phyloP scores from a whole-genome alignment of 2,113 vertebrate genomes.

The Burhinus bistriatus region DNA sequence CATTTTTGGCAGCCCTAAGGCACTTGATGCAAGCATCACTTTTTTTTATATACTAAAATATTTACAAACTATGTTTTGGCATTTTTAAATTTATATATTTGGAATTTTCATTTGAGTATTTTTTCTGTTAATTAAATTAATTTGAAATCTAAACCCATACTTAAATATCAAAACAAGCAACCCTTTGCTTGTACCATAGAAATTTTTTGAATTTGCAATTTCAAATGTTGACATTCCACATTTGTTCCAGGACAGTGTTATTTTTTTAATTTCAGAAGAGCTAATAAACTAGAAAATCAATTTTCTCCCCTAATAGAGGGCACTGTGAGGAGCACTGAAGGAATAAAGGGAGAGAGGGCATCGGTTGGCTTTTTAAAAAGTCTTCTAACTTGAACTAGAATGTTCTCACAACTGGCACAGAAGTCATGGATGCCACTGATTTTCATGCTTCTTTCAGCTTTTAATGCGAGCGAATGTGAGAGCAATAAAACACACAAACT shows the following conservation, averaged over 20 bases:
- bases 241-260: background rate
- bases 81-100: background rate
- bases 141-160: background rate
- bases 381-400: background rate
- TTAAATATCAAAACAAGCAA: background rate
- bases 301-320: background rate
- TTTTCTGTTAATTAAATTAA: background rate
- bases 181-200: background rate
- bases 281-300: background rate
- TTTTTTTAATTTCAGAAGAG: background rate
- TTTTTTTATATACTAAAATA: background rate
- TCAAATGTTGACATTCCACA: background rate
- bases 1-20: background rate
- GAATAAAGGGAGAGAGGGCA: background rate
- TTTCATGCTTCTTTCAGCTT: background rate
- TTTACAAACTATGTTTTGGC: background rate
- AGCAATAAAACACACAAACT: background rate
- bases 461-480: background rate
- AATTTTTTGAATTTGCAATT: background rate
- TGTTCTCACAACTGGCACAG: background rate
- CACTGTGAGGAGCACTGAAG: background rate
- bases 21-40: background rate
- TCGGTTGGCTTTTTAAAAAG: background rate
- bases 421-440: background rate
- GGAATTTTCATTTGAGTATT: background rate